phyloP scores from a whole-genome alignment of 2,113 vertebrate genomes.

The Malurus alboscapulatus region DNA sequence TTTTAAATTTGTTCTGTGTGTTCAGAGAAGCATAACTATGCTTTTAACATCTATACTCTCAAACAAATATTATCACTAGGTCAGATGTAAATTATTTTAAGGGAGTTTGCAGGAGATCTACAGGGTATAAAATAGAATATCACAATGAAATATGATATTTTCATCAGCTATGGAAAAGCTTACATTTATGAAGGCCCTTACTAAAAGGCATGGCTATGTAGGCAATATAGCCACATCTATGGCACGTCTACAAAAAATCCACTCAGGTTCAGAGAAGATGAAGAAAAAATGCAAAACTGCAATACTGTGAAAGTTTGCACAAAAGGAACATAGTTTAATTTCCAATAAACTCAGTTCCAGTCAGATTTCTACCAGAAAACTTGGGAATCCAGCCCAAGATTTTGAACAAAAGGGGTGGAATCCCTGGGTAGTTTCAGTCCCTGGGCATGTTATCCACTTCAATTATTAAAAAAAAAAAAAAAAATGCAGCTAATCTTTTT shows the following conservation, averaged over 20 bases:
- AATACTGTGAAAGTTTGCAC: background rate
- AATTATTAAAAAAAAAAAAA: background rate
- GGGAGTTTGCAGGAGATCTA: background rate
- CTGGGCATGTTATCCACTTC: background rate
- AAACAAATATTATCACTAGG: background rate
- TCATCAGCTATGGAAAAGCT: background rate
- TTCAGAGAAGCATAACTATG: background rate
- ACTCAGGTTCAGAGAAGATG: background rate
- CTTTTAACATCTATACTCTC: background rate
- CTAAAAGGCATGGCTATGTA: background rate
- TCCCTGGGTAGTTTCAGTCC: background rate
- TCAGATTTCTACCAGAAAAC: background rate
- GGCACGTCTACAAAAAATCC: background rate
- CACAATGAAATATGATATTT: background rate
- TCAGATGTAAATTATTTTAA: background rate
- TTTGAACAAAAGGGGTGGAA: background rate
- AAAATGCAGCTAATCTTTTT: fast-evolving
- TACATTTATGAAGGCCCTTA: background rate
- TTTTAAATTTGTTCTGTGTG: background rate
- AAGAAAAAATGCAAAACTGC: background rate
- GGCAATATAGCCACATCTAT: background rate
- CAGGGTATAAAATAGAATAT: background rate
- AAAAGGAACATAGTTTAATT: background rate
- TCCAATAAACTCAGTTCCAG: background rate
- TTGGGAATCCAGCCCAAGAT: background rate